Evolutionary conservation across 2,797 vertebrate genomes (phyloP), one percentile per base, ranked within the genome.

Genomic region (Lepidocolaptes lacrymiger): DNA sequence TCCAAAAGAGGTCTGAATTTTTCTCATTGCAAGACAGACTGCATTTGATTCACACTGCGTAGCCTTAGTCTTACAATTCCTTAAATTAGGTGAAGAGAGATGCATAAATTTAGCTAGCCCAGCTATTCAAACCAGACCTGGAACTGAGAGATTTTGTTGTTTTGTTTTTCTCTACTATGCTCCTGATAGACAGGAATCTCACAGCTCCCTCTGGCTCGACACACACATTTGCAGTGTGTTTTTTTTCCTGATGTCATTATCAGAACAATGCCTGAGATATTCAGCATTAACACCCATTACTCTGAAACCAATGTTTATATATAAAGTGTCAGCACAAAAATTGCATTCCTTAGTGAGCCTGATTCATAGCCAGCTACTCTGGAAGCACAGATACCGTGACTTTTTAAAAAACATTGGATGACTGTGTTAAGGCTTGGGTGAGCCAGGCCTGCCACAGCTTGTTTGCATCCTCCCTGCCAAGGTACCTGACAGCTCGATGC

Each of bases 201-300:
- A 64, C 43, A 48, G 66, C 27, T 81, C 52, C 46, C 66, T 78
- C 72, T 68, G 49, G 68, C 56, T 85, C 75, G 51, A 87, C 55
- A 62, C 78, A 78, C 27, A 55, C 28, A 43, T 85, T 85, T 63
- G 61, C 67, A 89, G 32, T 0, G 0, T 36, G 19, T 1, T 64
- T 80, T 86, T 84, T 68, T 83, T 14, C 62, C 62, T 72, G 85
- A 68, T 86, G 85, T 44, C 34, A 66, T 78, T 95, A 91, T 78
- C 73, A 69, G 88, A 89, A 78, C n/a, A 90, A 68, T 34, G 37
- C 79, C 85, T 80, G 75, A 15, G 4, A 83, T 51, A 78, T 23
- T 88, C 74, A 84, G 49, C 66, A 64, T 75, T 83, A 88, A 39
- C 62, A 92, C 23, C 37, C 6, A 3, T 64, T 84, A 86, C 49